Base-by-base conservation (phyloP, 2,797 vertebrate species). In the Channa striata region DNA sequence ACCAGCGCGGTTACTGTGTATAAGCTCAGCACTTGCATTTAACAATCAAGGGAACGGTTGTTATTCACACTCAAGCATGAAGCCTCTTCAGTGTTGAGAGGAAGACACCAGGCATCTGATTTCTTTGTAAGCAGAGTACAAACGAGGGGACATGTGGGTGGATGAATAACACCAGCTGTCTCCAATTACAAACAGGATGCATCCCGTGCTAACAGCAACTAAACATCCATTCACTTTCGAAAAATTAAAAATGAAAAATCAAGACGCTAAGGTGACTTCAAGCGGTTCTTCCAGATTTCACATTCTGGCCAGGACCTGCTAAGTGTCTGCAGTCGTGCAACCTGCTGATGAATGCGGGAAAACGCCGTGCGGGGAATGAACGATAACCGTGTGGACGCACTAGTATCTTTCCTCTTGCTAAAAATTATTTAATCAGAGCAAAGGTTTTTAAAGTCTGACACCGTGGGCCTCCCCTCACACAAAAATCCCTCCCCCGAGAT, bases 121-220 rank as follows among this genome's bases (percentile, higher is more conserved):
- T 76, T 66, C 71, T 84, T 61, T 66, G 77, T 77, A 58, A 73
- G 48, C 11, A 2, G 23, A 61, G 74, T 66, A 86, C 47, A 64
- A 78, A 78, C 48, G 54, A 58, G 67, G 65, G 77, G 77, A 84
- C 78, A 79, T 60, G 84, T 84, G 85, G 81, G 85, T 17, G 84
- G 81, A 82, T 84, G 81, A 88, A 87, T 69, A 87, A 83, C 83
- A 83, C 76, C 86, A 90, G 84, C 86, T 88, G 83, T 81, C 87
- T 83, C 34, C 44, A 40, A 84, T 83, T 78, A 82, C 74, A 85
- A 75, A 79, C 73, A 70, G 77, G 73, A 85, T 57, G 77, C 17
- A 23, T 82, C 78, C 77, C 66, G 59, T 48, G 78, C 67, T 56
- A 80, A 72, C 78, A 70, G 65, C 47, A 42, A 68, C 62, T 43